These are phyloP conservation scores for Hippocampus zosterae DNA, from an alignment of 2,113 vertebrate species.

Conservation along the genomic window DNA sequence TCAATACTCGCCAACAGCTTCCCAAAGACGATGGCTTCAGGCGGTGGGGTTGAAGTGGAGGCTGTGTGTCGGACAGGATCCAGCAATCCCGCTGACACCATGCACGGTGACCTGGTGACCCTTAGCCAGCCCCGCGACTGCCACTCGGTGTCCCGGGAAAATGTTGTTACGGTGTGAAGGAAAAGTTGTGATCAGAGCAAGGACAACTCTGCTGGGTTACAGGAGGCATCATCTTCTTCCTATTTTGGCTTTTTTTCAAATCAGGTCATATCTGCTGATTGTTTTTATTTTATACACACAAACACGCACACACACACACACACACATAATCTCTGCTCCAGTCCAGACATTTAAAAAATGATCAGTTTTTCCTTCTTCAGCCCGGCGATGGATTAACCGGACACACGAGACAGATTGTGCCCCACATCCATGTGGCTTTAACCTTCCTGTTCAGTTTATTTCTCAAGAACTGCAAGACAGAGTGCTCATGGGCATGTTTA, in stretches of 20 bases:
- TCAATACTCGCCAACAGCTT: conserved; percentile 13
- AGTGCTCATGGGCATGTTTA: neutral
- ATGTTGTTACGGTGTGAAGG: conserved; percentile 21
- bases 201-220: neutral
- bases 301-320: neutral
- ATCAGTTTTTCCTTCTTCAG: neutral
- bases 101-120: conserved; percentile 30
- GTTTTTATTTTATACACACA: neutral
- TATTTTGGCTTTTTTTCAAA: neutral
- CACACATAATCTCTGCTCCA: neutral
- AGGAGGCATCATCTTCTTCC: neutral
- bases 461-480: neutral
- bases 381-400: neutral
- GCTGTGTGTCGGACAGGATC: conserved; percentile 30
- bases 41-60: neutral
- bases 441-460: neutral
- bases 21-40: neutral
- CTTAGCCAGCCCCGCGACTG: conserved; percentile 8
- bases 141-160: conserved; percentile 36
- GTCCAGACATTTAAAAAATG: neutral
- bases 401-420: neutral
- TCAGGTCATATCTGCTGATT: neutral
- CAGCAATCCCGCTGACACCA: conserved; percentile 20
- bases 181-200: neutral
- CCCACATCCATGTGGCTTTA: neutral